Evolutionary conservation across 2,113 vertebrate genomes (phyloP).

Genomic region (Candoia aspera): DNA sequence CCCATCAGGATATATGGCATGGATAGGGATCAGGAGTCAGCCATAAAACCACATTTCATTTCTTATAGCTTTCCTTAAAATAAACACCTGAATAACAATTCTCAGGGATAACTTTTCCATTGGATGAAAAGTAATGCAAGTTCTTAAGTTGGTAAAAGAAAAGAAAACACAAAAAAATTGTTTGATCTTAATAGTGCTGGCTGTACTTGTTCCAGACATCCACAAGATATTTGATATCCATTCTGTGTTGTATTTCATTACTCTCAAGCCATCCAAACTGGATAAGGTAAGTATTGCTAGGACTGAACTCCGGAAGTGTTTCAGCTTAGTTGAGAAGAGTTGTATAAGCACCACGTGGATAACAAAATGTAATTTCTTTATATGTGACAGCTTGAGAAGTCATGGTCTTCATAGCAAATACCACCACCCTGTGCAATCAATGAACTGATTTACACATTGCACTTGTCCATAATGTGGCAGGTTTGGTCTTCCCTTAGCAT

Average conservation of each 20-base stretch:
- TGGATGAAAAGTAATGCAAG: rapidly evolving
- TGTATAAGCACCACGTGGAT: not conserved
- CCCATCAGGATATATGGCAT: not conserved
- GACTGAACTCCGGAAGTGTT: not conserved
- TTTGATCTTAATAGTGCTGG: not conserved
- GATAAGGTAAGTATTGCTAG: not conserved
- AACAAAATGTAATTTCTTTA: not conserved
- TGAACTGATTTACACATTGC: not conserved
- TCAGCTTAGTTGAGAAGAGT: constrained; percentile 28
- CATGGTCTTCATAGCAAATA: too few relatives aligned
- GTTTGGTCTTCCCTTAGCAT: not conserved
- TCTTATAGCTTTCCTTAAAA: not conserved
- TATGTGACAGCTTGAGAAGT: too few relatives aligned
- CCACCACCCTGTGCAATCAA: not conserved
- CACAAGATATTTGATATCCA: not conserved
- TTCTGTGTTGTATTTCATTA: constrained; percentile 4
- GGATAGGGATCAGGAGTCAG: not conserved
- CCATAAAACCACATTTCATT: not conserved
- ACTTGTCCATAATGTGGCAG: not conserved
- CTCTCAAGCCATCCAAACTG: not conserved
- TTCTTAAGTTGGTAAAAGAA: not conserved
- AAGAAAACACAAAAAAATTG: not conserved
- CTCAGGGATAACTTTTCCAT: not conserved
- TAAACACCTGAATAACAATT: not conserved
- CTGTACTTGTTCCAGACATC: not conserved